phyloP scores from a whole-genome alignment of 2,113 vertebrate species.

The Eptesicus fuscus region DNA sequence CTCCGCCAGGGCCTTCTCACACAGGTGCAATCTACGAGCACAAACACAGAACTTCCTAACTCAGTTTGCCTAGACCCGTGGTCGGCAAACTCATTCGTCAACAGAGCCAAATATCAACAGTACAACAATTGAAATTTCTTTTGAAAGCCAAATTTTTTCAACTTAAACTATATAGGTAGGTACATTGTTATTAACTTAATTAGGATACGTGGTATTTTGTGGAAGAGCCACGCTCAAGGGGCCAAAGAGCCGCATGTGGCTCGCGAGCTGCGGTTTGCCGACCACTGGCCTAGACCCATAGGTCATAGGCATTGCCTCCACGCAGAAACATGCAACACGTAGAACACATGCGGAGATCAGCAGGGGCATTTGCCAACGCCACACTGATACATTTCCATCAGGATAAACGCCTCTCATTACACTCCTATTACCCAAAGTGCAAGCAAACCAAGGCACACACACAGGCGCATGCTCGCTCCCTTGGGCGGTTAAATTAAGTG shows the following conservation, averaged over 20 bases:
- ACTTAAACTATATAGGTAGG: too few species aligned
- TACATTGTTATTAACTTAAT: too few species aligned
- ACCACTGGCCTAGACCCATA: too few species aligned
- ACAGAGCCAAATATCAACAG: too few species aligned
- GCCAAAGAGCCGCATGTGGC: too few species aligned
- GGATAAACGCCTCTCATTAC: neutral
- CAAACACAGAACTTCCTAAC: neutral
- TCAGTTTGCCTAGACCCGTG: neutral
- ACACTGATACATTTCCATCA: neutral
- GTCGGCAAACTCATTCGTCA: too few species aligned
- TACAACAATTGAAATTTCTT: too few species aligned
- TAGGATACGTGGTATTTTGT: too few species aligned
- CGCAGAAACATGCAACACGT: neutral
- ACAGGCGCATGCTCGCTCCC: neutral
- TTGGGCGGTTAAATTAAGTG: neutral
- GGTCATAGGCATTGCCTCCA: neutral
- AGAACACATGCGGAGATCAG: neutral
- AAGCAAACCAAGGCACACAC: neutral
- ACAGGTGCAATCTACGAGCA: conserved; percentile 88
- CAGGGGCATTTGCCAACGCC: neutral
- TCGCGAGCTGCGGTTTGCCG: too few species aligned
- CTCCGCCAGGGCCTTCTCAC: conserved; percentile 95
- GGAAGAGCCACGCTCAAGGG: too few species aligned
- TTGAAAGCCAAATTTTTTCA: too few species aligned
- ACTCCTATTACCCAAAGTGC: neutral